phyloP scores from a whole-genome alignment of 2,888 invertebrate genomes.

The Hymenopus coronatus region DNA sequence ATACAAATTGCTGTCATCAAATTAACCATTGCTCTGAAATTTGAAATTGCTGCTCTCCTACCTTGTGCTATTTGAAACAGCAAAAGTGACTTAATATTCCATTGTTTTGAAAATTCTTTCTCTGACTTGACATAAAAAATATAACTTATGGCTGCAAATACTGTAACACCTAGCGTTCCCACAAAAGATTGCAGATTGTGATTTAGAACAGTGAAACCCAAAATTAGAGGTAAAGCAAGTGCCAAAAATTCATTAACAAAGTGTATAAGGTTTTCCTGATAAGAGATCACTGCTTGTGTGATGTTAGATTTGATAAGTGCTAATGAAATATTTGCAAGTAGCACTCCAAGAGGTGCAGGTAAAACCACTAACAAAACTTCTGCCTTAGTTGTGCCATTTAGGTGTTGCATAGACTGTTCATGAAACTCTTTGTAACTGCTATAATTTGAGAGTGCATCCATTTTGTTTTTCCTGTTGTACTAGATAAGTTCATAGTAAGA shows the following conservation, averaged over 20 bases:
- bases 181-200: constrained; percentile 30
- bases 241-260: constrained; percentile 56
- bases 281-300: background rate
- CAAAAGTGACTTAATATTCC: constrained; percentile 31
- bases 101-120: constrained; percentile 32
- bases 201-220: constrained; percentile 56
- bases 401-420: constrained; percentile 55
- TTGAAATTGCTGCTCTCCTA: constrained; percentile 53
- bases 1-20: constrained; percentile 78
- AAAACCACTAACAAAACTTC: constrained; percentile 51
- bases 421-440: constrained; percentile 52
- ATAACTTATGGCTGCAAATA: background rate
- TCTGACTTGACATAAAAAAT: background rate
- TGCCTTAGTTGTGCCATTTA: constrained; percentile 53
- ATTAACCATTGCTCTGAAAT: constrained; percentile 67
- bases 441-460: constrained; percentile 9
- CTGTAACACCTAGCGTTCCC: background rate
- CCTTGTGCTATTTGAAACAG: constrained; percentile 36
- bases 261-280: background rate
- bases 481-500: background rate
- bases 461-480: background rate
- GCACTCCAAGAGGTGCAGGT: constrained; percentile 23
- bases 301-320: background rate
- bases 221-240: constrained; percentile 55
- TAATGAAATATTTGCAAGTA: background rate